Evolutionary conservation across 2,113 vertebrate genomes (phyloP), one percentile per base, ranked within the genome.

Genomic region (Alethe castanea): DNA sequence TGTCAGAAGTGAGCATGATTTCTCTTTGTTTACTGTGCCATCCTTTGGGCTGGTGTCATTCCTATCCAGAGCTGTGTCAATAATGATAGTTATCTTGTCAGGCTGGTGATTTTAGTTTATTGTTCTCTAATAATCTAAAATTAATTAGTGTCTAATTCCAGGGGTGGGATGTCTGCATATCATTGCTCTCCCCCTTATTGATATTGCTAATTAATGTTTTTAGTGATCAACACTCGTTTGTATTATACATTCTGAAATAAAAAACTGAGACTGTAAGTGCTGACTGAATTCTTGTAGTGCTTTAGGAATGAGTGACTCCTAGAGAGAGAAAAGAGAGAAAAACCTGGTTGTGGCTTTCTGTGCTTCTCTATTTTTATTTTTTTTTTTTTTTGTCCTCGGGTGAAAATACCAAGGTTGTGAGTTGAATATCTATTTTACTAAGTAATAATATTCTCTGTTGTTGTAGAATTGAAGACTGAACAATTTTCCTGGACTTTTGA

Each of bases 141-240:
- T 81, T 20, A 97, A 91, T 95, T 94, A 42, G 67, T 61, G 88
- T 79, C 42, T 91, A 66, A 86, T 97, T 92, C 81, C 50, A 72
- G 83, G 74, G 73, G 77, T 15, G 24, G 52, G 28, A 71, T 94
- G 45, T 90, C 72, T 96, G 79, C 57, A 59, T 54, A 36, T 95
- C 60, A 50, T 71, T 53, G 47, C 89, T 81, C 82, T 81, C 72
- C 25, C 42, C 60, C 47, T 70, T 77, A 59, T 8, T 77, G 31
- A 14, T 95, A 62, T 91, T 93, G 56, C 18, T 96, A 81, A 92
- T 95, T 88, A 70, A 94, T 94, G 81, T 86, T 92, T 92, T 80
- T 53, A 79, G 50, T 66, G 57, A 54, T 83, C 33, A 42, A 59
- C 33, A 36, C 70, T 94, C 94, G 66, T 88, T 95, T 92, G 40